Evolutionary conservation across 2,113 vertebrate genomes (phyloP).

Genomic region (Takifugu bimaculatus): DNA sequence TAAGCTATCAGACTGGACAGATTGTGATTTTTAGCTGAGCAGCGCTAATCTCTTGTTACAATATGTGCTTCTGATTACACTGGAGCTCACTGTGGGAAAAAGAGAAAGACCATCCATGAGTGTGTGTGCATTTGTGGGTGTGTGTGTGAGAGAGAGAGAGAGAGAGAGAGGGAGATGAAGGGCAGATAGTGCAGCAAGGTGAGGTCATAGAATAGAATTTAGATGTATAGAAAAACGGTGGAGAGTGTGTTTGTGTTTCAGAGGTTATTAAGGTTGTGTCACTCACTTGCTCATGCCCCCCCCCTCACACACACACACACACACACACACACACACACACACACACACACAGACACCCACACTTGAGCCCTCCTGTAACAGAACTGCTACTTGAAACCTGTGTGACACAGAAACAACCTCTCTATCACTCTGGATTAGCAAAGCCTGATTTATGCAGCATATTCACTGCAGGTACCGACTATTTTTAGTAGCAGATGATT

Average conservation of each 20-base stretch:
- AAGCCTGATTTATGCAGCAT: too few species aligned
- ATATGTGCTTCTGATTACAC: conserved; percentile 49
- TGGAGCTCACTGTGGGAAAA: conserved; percentile 34
- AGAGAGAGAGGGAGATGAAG: conserved; percentile 12
- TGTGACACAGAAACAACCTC: too few species aligned
- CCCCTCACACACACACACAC: conserved; percentile 2
- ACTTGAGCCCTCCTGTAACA: too few species aligned
- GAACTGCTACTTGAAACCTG: too few species aligned
- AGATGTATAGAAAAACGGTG: not conserved
- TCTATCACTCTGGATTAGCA: too few species aligned
- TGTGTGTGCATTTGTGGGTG: conserved; percentile 4
- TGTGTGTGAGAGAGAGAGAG: not conserved
- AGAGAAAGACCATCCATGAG: not conserved
- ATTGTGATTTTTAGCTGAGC: conserved; percentile 60
- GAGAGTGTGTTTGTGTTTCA: not conserved
- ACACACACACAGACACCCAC: conserved; percentile 1
- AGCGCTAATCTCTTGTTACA: conserved; percentile 53
- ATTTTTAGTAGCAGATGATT: too few species aligned
- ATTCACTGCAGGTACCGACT: too few species aligned
- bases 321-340: conserved; percentile 8
- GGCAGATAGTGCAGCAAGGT: conserved; percentile 31
- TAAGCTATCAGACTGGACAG: conserved; percentile 49
- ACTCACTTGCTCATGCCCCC: not conserved
- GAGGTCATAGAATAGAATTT: conserved; percentile 3
- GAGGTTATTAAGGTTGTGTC: conserved; percentile 13